phyloP scores from a whole-genome alignment of 2,113 vertebrate genomes.

The Callochromis pleurospilus region DNA sequence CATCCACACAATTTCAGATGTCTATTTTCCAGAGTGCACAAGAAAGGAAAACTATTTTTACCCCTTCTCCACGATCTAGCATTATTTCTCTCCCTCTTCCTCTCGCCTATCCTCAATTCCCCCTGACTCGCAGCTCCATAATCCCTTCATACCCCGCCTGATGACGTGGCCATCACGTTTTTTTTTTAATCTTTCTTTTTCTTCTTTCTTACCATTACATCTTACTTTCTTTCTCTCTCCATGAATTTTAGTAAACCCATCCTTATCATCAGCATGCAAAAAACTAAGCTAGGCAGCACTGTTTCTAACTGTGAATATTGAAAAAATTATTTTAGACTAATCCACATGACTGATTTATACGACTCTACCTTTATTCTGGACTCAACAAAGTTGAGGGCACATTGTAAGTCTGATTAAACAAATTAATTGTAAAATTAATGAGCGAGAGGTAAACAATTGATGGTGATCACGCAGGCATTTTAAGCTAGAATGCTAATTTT shows the following conservation, averaged over 20 bases:
- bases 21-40: slow-evolving; percentile 56
- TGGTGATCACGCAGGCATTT: background rate
- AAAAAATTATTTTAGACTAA: background rate
- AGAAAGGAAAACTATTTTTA: slow-evolving; percentile 63
- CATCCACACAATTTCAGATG: slow-evolving; percentile 51
- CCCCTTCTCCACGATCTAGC: slow-evolving; percentile 30
- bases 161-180: slow-evolving; percentile 17
- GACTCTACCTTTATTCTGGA: background rate
- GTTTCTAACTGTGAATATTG: background rate
- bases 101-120: background rate
- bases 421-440: background rate
- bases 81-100: slow-evolving; percentile 32
- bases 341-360: background rate
- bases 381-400: background rate
- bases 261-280: background rate
- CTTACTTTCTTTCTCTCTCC: background rate
- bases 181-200: background rate
- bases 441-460: background rate
- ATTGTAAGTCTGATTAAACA: background rate
- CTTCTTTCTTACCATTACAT: background rate
- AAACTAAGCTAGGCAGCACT: background rate
- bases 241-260: background rate
- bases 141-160: slow-evolving; percentile 30
- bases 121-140: slow-evolving; percentile 15
- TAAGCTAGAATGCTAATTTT: background rate